A percentile compares a stretch with the other conserved stretches of the same genome.
Conservation (phyloP, 1,140 invertebrate genomes). For the Grapholita molesta region DNA sequence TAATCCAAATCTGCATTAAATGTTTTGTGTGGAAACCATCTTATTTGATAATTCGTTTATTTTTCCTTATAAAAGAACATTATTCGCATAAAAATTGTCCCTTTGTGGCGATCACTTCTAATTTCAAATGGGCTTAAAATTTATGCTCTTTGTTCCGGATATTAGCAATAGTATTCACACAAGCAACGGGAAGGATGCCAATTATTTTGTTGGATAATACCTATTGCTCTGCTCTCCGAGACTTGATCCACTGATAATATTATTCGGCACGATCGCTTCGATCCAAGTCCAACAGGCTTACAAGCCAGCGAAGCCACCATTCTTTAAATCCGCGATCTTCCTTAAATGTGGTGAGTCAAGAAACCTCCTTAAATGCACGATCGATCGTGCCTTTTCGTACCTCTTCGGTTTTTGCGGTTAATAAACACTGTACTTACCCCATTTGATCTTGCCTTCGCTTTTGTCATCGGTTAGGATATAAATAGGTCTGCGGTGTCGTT, state of each 20-base stretch:
- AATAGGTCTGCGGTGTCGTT: background rate
- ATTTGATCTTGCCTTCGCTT: background rate
- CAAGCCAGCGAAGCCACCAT: background rate
- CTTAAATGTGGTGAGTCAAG: background rate
- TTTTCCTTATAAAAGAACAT: background rate
- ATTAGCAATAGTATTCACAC: background rate
- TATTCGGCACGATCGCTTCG: conserved; percentile 9
- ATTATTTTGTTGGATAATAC: conserved; percentile 10
- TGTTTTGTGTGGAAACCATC: too few relatives aligned
- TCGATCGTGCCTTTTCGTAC: background rate
- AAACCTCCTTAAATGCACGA: background rate
- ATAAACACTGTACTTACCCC: background rate
- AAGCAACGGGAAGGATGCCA: background rate
- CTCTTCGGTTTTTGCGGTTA: conserved; percentile 2
- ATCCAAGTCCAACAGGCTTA: background rate
- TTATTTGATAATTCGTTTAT: too few relatives aligned
- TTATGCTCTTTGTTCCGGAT: background rate
- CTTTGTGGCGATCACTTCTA: background rate
- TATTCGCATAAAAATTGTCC: background rate
- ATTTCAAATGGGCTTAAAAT: background rate
- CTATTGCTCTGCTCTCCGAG: background rate
- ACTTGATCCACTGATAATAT: conserved; percentile 14
- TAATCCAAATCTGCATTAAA: too few relatives aligned
- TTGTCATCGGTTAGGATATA: background rate
- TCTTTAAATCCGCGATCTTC: background rate